Conservation (phyloP, 2,888 invertebrate species). For the Miltochrista miniata region DNA sequence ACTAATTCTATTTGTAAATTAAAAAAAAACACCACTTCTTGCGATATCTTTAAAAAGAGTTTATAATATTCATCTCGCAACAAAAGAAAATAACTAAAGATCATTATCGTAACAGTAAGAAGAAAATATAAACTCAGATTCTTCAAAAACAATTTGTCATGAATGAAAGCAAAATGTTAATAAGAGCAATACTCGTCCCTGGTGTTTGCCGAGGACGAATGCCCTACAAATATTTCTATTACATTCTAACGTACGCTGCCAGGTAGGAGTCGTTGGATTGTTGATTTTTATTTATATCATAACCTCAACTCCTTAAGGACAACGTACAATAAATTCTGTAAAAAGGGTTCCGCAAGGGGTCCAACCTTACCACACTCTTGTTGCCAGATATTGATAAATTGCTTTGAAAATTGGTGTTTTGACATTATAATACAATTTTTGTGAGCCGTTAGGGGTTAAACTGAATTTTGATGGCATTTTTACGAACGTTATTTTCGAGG, state of each 20-base stretch:
- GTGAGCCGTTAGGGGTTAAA: slow-evolving; percentile 10
- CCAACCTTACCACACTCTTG: slow-evolving; percentile 29
- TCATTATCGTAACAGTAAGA: too few species aligned
- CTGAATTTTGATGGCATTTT: slow-evolving; percentile 20
- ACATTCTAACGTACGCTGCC: slow-evolving; percentile 29
- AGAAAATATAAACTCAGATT: too few species aligned
- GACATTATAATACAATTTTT: slow-evolving; percentile 18
- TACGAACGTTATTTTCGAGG: slow-evolving; percentile 9
- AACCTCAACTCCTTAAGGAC: slow-evolving; percentile 30
- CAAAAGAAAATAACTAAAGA: too few species aligned
- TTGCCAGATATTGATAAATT: slow-evolving; percentile 44
- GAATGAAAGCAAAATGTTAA: too few species aligned
- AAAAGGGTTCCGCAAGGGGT: slow-evolving; percentile 41
- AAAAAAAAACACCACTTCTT: too few species aligned
- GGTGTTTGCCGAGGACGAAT: slow-evolving; percentile 15
- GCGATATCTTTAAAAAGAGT: too few species aligned
- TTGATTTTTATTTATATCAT: slow-evolving; percentile 40
- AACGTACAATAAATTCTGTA: slow-evolving; percentile 53
- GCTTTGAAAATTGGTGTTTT: slow-evolving; percentile 24
- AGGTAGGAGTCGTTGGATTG: slow-evolving; percentile 30
- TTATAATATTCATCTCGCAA: too few species aligned
- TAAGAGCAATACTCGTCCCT: slow-evolving; percentile 8
- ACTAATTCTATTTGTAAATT: too few species aligned
- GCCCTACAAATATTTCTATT: slow-evolving; percentile 24
- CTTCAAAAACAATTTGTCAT: too few species aligned